phyloP scores from a whole-genome alignment of 2,888 invertebrate species.

The Pachydiplax longipennis region DNA sequence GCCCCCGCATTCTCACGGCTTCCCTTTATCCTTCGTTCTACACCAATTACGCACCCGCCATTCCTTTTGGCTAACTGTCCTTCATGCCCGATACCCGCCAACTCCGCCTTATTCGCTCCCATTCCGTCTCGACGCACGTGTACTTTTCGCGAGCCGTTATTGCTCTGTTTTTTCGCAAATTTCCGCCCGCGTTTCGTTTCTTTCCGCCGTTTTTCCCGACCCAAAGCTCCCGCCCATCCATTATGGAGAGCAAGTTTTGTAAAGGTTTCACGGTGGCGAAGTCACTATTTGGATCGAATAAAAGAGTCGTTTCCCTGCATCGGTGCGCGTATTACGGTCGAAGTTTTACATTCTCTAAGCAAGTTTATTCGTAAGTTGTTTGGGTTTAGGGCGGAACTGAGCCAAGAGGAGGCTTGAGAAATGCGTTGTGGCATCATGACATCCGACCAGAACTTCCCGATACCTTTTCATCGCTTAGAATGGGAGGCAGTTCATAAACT shows the following conservation, averaged over 20 bases:
- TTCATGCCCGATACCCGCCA: neutral
- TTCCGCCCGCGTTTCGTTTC: neutral
- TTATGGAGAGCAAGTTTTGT: neutral
- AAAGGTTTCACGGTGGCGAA: neutral
- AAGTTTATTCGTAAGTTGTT: no score
- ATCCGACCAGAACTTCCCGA: no score
- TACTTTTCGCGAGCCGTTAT: neutral
- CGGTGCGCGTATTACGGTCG: no score
- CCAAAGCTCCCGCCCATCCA: neutral
- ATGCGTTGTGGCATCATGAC: no score
- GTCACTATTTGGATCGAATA: no score
- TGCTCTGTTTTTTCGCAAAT: neutral
- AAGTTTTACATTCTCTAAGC: no score
- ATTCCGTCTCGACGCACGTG: neutral
- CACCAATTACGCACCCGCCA: neutral
- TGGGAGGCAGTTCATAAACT: no score
- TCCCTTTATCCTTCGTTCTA: neutral
- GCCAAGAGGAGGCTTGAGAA: no score
- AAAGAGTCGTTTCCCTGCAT: no score
- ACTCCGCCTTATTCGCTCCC: neutral
- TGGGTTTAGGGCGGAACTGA: no score
- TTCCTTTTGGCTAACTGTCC: neutral
- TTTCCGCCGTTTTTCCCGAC: neutral
- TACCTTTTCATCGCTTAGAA: no score
- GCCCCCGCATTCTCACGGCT: no score